Evolutionary conservation across 2,113 vertebrate species (phyloP).

Genomic region (Microcebus jonahi): DNA sequence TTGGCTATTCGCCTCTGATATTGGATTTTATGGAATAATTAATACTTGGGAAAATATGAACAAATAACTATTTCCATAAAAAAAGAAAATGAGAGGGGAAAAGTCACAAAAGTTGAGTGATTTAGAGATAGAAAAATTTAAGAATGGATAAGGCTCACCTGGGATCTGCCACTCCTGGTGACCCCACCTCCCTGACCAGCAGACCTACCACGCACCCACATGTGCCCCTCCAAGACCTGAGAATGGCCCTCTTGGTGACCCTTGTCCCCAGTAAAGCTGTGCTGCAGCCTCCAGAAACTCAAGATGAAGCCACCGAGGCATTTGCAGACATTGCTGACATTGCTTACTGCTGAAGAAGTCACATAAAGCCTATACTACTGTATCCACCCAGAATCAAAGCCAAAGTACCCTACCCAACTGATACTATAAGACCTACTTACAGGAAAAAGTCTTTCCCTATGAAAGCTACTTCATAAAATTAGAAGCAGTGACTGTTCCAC

Average conservation of each 20-base stretch:
- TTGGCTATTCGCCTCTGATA: slow-evolving; percentile 2
- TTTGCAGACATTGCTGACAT: too few species aligned
- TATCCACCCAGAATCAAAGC: too few species aligned
- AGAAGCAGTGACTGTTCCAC: neutral
- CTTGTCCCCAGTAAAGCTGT: too few species aligned
- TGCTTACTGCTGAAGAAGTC: too few species aligned
- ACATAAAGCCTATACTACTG: too few species aligned
- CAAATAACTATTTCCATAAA: slow-evolving; percentile 1
- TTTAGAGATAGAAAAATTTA: slow-evolving; percentile 32
- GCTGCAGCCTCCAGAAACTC: too few species aligned
- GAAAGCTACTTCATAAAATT: neutral
- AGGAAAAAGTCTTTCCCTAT: neutral
- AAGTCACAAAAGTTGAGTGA: neutral
- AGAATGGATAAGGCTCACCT: neutral
- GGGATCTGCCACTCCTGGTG: neutral
- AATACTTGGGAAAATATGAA: slow-evolving; percentile 35
- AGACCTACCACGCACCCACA: too few species aligned
- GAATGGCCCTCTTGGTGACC: too few species aligned
- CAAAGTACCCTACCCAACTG: neutral
- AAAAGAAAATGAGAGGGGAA: neutral
- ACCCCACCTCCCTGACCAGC: neutral
- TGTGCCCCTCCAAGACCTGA: too few species aligned
- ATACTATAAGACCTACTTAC: neutral
- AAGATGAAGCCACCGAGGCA: too few species aligned
- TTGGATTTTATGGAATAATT: slow-evolving; percentile 1